Conservation (phyloP, 2,888 invertebrate species). For the Dusona sp. region DNA sequence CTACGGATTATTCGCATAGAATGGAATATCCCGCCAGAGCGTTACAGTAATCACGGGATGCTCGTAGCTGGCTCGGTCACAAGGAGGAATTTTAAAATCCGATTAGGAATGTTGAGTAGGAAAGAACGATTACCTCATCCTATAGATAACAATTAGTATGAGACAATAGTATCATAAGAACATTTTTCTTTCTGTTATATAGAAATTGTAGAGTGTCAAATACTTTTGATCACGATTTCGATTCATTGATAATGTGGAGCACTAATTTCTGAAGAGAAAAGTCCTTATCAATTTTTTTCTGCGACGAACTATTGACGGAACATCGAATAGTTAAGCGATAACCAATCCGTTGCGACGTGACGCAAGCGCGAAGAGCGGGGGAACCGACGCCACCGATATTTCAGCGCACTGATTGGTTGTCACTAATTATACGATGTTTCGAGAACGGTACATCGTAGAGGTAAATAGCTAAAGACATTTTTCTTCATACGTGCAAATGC, state of each 20-base stretch:
- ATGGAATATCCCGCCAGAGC: conserved; percentile 30
- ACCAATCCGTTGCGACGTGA: background rate
- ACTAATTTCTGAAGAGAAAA: background rate
- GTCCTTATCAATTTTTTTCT: background rate
- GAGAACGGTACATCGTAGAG: background rate
- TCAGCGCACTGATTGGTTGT: background rate
- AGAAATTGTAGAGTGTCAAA: background rate
- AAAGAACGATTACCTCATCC: background rate
- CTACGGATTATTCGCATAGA: background rate
- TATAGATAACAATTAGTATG: conserved; percentile 56
- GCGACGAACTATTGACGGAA: background rate
- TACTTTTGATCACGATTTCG: background rate
- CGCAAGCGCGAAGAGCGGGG: background rate
- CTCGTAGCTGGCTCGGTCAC: conserved; percentile 41
- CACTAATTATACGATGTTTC: background rate
- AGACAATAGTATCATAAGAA: conserved; percentile 38
- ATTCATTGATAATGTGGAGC: background rate
- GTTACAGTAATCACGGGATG: conserved; percentile 53
- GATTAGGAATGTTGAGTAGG: conserved; percentile 50
- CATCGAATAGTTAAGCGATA: background rate
- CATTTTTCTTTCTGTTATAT: background rate
- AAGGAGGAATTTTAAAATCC: conserved; percentile 52
- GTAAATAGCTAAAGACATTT: background rate
- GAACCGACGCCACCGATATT: background rate
- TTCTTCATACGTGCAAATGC: background rate